A percentile compares a stretch with the other conserved stretches of the same genome.
Conservation (phyloP, 2,113 vertebrate species). For the Aldabrachelys gigantea region DNA sequence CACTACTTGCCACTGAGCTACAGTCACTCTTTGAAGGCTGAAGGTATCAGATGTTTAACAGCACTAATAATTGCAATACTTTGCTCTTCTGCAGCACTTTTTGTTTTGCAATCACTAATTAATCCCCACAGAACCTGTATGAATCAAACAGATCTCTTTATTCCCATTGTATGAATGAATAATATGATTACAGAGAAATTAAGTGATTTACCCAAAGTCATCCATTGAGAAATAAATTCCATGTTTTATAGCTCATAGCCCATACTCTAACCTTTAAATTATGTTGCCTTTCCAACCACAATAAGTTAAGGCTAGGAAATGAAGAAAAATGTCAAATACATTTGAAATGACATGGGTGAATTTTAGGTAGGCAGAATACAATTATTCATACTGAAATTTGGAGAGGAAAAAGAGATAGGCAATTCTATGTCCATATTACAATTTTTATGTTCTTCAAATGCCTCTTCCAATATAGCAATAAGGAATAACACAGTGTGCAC, state of each 20-base stretch:
- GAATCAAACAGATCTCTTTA: not conserved
- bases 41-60: not conserved
- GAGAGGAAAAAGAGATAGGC: not conserved
- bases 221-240: not conserved
- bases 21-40: not conserved
- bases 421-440: not conserved
- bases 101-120: not conserved
- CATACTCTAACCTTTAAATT: not conserved
- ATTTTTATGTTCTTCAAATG: not conserved
- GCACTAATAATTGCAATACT: not conserved
- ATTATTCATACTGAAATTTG: not conserved
- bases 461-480: not conserved
- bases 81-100: not conserved
- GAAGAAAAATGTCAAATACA: not conserved
- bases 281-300: not conserved
- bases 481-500: not conserved
- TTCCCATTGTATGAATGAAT: not conserved
- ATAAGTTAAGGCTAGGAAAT: not conserved
- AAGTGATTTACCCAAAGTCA: not conserved
- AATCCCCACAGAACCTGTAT: not conserved
- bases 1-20: not conserved
- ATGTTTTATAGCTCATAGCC: not conserved
- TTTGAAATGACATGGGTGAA: not conserved
- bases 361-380: not conserved
- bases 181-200: not conserved